Evolutionary conservation across 2,888 invertebrate genomes (phyloP), one percentile per base, ranked within the genome.

Genomic region (Pollenia griseotomentosa): DNA sequence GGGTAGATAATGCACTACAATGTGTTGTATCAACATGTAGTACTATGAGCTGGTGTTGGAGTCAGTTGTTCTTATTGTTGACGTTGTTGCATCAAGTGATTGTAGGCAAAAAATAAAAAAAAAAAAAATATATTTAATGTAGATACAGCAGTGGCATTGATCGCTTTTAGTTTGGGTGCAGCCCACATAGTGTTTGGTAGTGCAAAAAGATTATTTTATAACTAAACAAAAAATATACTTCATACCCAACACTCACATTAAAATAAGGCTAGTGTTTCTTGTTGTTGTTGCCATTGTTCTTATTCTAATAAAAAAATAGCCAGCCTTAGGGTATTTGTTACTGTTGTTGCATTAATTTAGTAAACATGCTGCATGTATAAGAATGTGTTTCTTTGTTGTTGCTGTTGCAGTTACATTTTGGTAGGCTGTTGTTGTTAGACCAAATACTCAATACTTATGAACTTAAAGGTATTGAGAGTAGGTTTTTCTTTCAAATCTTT

Each of bases 341-440:
- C 81, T 87, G 81, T 90, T 90, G 90, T 90, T 91, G 92, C 91
- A 91, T 91, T 91, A 91, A 91, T 91, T 91, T 92, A 91, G 89
- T 90, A 90, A 92, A 91, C 91, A 91, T 92, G 90, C 90, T 89
- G 89, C 66, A 78, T 65, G 57, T 51, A 57, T 74, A 55, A 55
- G 19, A 46, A 11, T 80, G 51, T 79, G 11, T 46, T 71, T 59
- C 46, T 79, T 19, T 46, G 23, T 59, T 66, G n/a, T 40, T 71
- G 63, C n/a, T 53, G 48, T 71, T 70, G 65, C 61, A 63, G 44
- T 65, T 68, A 46, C 16, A 48, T 33, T 23, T 82, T 71, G 48
- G 42, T 68, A 53, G 65, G 51, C 66, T 74, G 61, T 71, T 74
- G 78, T 23, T 19, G 51, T 73, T 23, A 75, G 44, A 73, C 42